Percentiles rank a stretch among this genome's conserved stretches.
Evolutionary conservation across 2,797 vertebrate genomes (phyloP).

Genomic region (Anomalospiza imberbis): DNA sequence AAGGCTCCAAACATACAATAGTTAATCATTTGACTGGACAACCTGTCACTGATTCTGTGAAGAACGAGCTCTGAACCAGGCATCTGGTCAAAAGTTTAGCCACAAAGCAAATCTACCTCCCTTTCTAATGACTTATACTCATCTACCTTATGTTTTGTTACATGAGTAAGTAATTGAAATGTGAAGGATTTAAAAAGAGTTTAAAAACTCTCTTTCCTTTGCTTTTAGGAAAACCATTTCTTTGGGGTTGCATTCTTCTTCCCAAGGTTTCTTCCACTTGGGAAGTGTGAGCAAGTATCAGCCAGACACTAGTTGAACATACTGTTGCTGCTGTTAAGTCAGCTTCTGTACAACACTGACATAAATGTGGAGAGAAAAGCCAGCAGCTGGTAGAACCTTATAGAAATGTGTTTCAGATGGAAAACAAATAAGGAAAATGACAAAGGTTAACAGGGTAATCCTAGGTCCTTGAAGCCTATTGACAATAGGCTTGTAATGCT

Average conservation of each 20-base stretch:
- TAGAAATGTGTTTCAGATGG: background rate
- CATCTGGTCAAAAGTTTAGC: background rate
- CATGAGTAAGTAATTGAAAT: background rate
- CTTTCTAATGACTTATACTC: background rate
- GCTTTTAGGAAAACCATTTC: background rate
- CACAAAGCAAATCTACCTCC: background rate
- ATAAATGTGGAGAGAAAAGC: background rate
- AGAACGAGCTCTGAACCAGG: background rate
- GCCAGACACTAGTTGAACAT: background rate
- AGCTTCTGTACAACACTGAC: background rate
- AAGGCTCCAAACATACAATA: background rate
- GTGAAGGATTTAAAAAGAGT: background rate
- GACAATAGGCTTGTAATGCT: background rate
- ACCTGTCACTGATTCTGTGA: background rate
- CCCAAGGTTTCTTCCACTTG: background rate
- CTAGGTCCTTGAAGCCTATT: background rate
- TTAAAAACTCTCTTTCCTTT: background rate
- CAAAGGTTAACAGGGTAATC: background rate
- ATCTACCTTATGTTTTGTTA: background rate
- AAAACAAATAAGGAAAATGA: background rate
- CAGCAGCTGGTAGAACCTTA: background rate
- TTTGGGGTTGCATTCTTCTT: background rate
- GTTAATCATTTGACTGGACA: background rate
- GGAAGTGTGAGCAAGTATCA: background rate
- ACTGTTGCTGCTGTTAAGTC: background rate